phyloP scores from a whole-genome alignment of 2,113 vertebrate genomes.

The Dendropsophus ebraccatus region DNA sequence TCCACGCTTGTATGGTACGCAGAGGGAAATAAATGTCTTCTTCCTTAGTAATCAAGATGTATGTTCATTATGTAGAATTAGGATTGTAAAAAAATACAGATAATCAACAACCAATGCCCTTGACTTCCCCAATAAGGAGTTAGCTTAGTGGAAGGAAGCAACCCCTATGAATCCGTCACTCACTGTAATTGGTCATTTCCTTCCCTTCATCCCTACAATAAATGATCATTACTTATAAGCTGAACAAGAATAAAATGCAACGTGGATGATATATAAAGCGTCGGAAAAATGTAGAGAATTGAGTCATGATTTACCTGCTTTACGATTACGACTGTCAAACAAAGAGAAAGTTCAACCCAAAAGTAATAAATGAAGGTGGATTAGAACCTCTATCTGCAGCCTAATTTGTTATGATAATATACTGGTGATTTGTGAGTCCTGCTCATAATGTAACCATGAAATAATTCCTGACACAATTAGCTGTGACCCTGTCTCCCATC shows the following conservation, averaged over 20 bases:
- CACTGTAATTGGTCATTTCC: slow-evolving; percentile 54
- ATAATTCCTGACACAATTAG: slow-evolving; percentile 59
- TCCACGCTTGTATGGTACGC: not conserved
- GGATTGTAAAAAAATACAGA: not conserved
- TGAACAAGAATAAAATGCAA: slow-evolving; percentile 31
- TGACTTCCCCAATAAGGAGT: not conserved
- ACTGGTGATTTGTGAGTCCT: slow-evolving; percentile 55
- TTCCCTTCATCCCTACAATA: not conserved
- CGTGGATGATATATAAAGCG: slow-evolving; percentile 51
- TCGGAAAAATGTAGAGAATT: slow-evolving; percentile 40
- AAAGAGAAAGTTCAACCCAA: slow-evolving; percentile 45
- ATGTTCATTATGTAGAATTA: not conserved
- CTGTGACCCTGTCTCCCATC: slow-evolving; percentile 53
- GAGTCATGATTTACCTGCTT: slow-evolving; percentile 57
- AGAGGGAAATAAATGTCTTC: not conserved
- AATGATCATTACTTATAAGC: slow-evolving; percentile 25
- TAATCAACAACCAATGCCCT: not conserved
- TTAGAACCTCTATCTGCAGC: slow-evolving; percentile 47
- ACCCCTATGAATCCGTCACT: slow-evolving; percentile 22
- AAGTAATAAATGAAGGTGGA: slow-evolving; percentile 48
- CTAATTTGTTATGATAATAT: slow-evolving; percentile 57
- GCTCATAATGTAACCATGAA: slow-evolving; percentile 55
- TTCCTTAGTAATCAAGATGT: not conserved
- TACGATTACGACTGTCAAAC: slow-evolving; percentile 54
- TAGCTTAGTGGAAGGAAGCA: slow-evolving; percentile 29